phyloP scores from a whole-genome alignment of 2,888 invertebrate species.

The Neoaliturus tenellus region DNA sequence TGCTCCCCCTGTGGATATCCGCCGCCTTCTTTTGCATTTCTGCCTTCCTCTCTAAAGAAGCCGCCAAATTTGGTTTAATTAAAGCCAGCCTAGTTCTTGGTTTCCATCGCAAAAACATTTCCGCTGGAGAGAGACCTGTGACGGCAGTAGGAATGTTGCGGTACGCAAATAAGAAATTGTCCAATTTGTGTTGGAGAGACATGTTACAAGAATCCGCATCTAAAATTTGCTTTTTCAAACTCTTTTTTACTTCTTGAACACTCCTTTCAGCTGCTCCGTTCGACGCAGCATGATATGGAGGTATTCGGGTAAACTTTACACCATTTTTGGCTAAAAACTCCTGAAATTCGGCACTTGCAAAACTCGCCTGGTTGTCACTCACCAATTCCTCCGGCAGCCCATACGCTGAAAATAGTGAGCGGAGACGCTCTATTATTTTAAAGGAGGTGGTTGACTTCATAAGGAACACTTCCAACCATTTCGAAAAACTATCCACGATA shows the following conservation, averaged over 20 bases:
- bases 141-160: background rate
- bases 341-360: background rate
- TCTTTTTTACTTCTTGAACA: constrained; percentile 1
- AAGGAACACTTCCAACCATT: constrained; percentile 14
- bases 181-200: background rate
- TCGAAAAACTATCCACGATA: background rate
- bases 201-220: too few species aligned
- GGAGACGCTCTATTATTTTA: background rate
- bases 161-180: background rate
- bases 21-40: too few species aligned
- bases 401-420: background rate
- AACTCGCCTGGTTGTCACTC: background rate
- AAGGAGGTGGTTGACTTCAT: constrained; percentile 13
- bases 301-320: background rate
- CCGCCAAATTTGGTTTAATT: background rate
- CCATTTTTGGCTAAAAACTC: background rate
- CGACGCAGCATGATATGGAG: background rate
- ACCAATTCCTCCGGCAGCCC: constrained; percentile 5
- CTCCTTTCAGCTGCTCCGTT: background rate
- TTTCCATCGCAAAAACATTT: constrained; percentile 3
- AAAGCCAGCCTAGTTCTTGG: background rate
- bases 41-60: too few species aligned
- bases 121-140: background rate
- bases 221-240: background rate
- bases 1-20: too few species aligned